Percentiles rank a stretch among this genome's conserved stretches.
These are phyloP conservation scores for Drosophila simulans DNA, from an alignment of 1,140 invertebrate species.

Conservation along the genomic window DNA sequence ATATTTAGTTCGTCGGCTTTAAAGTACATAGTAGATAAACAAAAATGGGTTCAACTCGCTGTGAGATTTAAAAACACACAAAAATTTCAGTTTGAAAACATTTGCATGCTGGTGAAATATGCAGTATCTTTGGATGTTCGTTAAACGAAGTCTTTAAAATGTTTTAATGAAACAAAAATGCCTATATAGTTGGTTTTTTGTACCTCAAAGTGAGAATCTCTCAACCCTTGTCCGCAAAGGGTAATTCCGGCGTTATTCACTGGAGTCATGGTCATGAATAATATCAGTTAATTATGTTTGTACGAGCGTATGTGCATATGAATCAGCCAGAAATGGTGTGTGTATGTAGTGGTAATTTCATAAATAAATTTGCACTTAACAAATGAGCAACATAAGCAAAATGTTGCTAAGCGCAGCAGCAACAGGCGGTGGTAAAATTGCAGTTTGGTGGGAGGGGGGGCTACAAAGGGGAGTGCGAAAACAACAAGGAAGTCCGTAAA, in stretches of 20 bases:
- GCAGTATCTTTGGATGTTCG: no score
- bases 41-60: not conserved
- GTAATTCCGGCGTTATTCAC: conserved; percentile 27
- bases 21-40: not conserved
- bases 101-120: no score
- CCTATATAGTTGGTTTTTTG: not conserved
- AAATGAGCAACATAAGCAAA: conserved; percentile 69
- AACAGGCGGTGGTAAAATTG: conserved; percentile 60
- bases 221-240: conserved; percentile 25
- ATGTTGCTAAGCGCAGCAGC: conserved; percentile 70
- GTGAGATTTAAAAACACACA: not conserved
- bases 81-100: not conserved
- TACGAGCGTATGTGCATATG: conserved; percentile 10
- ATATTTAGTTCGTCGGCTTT: not conserved
- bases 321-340: conserved; percentile 21
- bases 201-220: not conserved
- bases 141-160: not conserved
- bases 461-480: not conserved
- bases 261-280: conserved; percentile 76
- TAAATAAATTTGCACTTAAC: conserved; percentile 79
- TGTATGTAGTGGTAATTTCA: conserved; percentile 53
- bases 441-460: not conserved
- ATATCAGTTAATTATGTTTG: conserved; percentile 70
- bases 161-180: not conserved
- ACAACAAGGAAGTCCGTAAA: conserved; percentile 75